Percentiles rank a stretch among this genome's conserved stretches.
Evolutionary conservation across 2,888 invertebrate genomes (phyloP).

Genomic region (Platycnemis pennipes): DNA sequence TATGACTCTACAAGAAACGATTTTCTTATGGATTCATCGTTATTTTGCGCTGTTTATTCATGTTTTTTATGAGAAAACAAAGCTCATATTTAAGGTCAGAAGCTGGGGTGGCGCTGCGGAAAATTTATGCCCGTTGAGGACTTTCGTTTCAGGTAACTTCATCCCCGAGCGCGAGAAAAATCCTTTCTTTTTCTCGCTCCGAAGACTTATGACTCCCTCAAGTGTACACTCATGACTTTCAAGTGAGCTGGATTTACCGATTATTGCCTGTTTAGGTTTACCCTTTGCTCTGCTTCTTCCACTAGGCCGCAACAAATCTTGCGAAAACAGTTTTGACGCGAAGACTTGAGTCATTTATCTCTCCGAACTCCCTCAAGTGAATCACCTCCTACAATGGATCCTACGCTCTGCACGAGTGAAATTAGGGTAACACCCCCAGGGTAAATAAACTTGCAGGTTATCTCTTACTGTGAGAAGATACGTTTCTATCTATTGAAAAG

Average conservation of each 20-base stretch:
- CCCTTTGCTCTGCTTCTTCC: not conserved
- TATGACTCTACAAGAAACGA: too few species aligned
- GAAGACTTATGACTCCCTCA: conserved; percentile 16
- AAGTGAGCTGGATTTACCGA: conserved; percentile 21
- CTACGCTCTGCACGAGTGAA: not conserved
- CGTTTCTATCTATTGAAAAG: too few species aligned
- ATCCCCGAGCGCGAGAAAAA: not conserved
- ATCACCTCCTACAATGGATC: not conserved
- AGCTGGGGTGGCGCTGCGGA: not conserved
- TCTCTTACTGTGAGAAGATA: too few species aligned
- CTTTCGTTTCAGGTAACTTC: not conserved
- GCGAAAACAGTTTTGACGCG: not conserved
- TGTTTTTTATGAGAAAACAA: too few species aligned
- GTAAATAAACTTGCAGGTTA: too few species aligned
- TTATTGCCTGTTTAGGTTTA: not conserved
- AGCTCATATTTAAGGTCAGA: not conserved
- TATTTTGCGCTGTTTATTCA: too few species aligned
- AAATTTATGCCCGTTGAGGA: not conserved
- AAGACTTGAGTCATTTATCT: not conserved
- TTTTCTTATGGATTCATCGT: too few species aligned
- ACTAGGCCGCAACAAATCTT: not conserved
- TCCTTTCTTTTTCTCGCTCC: not conserved
- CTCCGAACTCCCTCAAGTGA: not conserved
- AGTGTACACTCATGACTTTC: not conserved
- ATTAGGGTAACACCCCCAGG: not conserved